These are phyloP conservation scores for Trachythela sp. DNA, from an alignment of 64 coral and sea anemone species.

Conservation along the genomic window DNA sequence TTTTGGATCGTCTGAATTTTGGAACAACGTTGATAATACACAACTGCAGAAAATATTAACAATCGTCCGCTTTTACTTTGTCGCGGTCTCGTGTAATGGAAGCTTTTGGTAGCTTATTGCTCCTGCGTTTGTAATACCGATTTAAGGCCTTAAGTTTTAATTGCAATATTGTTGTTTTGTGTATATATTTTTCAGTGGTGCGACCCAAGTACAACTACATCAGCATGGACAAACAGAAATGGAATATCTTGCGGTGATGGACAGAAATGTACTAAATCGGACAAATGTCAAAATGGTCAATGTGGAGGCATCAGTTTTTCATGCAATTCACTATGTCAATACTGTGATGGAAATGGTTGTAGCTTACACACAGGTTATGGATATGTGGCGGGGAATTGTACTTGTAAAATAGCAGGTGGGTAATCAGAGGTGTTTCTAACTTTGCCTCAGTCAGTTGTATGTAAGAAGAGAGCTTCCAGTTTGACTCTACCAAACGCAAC, in stretches of 20 bases:
- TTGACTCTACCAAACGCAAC: too few species aligned
- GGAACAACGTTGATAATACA: too few species aligned
- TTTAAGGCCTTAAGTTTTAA: too few species aligned
- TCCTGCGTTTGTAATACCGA: too few species aligned
- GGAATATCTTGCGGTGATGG: slow-evolving; percentile 66
- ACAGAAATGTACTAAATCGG: slow-evolving; percentile 49
- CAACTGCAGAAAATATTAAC: too few species aligned
- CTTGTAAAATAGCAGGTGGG: slow-evolving; percentile 74
- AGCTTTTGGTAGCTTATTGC: too few species aligned
- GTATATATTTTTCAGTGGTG: slow-evolving; percentile 60
- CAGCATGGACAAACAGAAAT: slow-evolving; percentile 45
- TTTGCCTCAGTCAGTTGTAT: too few species aligned
- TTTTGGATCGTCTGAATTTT: too few species aligned
- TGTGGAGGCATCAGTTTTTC: slow-evolving; percentile 55
- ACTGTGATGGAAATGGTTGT: slow-evolving; percentile 72
- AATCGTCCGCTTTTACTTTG: too few species aligned
- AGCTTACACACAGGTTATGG: slow-evolving; percentile 77
- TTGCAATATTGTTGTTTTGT: neutral
- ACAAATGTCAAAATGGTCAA: slow-evolving; percentile 59
- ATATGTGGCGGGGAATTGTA: slow-evolving; percentile 62
- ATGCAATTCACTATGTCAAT: slow-evolving; percentile 72
- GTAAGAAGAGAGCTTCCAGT: too few species aligned
- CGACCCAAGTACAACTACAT: slow-evolving; percentile 31
- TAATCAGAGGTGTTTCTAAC: neutral
- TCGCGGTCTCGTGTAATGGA: too few species aligned